A percentile compares a stretch with the other conserved stretches of the same genome.
phyloP scores from a whole-genome alignment of 2,888 invertebrate species.

The Heteropelma amictum region DNA sequence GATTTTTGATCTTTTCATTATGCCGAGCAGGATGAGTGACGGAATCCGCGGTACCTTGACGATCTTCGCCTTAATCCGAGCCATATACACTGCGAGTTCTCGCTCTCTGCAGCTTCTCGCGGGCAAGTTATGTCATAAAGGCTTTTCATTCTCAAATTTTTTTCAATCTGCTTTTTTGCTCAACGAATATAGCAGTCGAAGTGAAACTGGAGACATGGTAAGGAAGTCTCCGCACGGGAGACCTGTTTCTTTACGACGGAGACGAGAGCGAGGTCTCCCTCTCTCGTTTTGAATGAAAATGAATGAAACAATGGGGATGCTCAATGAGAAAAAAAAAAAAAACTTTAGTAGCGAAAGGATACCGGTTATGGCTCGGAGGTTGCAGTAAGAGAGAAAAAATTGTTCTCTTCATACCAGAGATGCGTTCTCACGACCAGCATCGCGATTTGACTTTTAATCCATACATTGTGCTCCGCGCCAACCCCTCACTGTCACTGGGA shows the following conservation, averaged over 20 bases:
- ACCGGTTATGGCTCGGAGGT: constrained; percentile 42
- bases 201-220: constrained; percentile 39
- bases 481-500: constrained; percentile 7
- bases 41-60: not conserved
- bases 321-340: constrained; percentile 16
- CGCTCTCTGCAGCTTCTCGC: not conserved
- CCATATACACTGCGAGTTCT: not conserved
- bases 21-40: constrained; percentile 24
- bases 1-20: constrained; percentile 33
- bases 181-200: not conserved
- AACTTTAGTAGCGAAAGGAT: constrained; percentile 36
- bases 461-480: constrained; percentile 1
- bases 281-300: constrained; percentile 18
- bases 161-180: constrained; percentile 3
- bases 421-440: constrained; percentile 42
- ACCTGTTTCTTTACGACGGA: constrained; percentile 41
- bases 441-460: constrained; percentile 14
- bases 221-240: constrained; percentile 15
- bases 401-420: constrained; percentile 20
- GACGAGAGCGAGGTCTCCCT: not conserved
- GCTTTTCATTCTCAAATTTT: constrained; percentile 9
- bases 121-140: not conserved
- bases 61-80: constrained; percentile 11
- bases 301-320: constrained; percentile 50
- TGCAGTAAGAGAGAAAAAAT: constrained; percentile 12